These are phyloP conservation scores for Neosalanx taihuensis DNA, from an alignment of 2,797 vertebrate species.

Conservation along the genomic window DNA sequence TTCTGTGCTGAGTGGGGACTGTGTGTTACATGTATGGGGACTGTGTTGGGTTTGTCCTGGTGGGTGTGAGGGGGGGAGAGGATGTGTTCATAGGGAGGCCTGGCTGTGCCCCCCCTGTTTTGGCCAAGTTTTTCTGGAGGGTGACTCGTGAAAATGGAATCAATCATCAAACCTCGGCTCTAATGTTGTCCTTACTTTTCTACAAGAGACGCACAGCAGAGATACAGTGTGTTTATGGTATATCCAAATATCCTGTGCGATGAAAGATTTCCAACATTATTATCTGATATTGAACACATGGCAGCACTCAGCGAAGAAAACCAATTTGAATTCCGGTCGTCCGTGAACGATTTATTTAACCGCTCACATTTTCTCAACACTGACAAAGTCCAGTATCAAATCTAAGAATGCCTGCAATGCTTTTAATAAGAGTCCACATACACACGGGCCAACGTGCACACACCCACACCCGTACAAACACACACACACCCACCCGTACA, in stretches of 20 bases:
- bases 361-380: constrained; percentile 31
- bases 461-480: background rate
- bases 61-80: too few species aligned
- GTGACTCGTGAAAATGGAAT: background rate
- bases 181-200: background rate
- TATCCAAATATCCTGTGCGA: constrained; percentile 7
- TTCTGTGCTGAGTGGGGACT: background rate
- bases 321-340: constrained; percentile 34
- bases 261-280: constrained; percentile 18
- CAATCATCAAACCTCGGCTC: background rate
- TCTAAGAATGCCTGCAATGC: constrained; percentile 34
- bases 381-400: constrained; percentile 53
- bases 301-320: constrained; percentile 42
- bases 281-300: constrained; percentile 47
- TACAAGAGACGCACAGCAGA: background rate
- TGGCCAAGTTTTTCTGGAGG: background rate
- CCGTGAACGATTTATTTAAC: constrained; percentile 35
- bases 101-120: background rate
- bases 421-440: constrained; percentile 17
- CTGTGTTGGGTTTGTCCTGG: background rate
- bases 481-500: background rate
- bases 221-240: too few species aligned
- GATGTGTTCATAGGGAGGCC: background rate
- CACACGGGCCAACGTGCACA: background rate
- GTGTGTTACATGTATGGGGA: background rate